Evolutionary conservation across 1,140 invertebrate genomes (phyloP), one percentile per base, ranked within the genome.

Genomic region (Drosophila sucinea): DNA sequence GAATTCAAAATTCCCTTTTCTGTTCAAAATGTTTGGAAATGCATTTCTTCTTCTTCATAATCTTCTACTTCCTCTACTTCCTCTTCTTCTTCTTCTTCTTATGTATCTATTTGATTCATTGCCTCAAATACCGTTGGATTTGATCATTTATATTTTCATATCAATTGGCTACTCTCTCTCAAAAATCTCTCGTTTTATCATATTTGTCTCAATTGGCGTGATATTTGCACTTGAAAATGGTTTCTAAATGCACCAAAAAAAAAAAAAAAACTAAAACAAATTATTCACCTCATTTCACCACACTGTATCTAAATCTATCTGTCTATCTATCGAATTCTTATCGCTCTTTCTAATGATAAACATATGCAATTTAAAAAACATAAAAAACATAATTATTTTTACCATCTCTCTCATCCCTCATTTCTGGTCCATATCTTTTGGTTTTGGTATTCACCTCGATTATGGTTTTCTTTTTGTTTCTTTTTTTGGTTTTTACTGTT

Each of bases 351-450:
- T 71, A 60, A 51, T 23, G 73, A 67, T 60, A 10, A 79, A 79
- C 44, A 62, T 66, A 77, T 78, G 68, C 29, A 58, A 79, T 72
- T 73, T 38, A 79, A 80, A 85, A 73, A 81, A 85, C 68, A n/a
- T n/a, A 77, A 82, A 65, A 87, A 75, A 68, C 62, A 33, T 87
- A 76, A 76, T 86, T 81, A 61, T 81, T 81, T 51, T 51, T 51
- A 17, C 65, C 79, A 87, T 85, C 64, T 85, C 64, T 85, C 79
- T 76, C 73, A 85, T 81, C 82, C 71, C 65, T 84, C 71, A 35
- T 77, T 51, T 51, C 44, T 51, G 44, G 23, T 51, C 44, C 44
- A 51, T 51, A 27, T 10, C 6, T 51, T 51, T 47, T 17, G 44
- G 4, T 47, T 47, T 25, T 44, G 41, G n/a, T 17, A 6, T 44